Conservation (phyloP, 2,113 vertebrate species). For the Phalacrocorax brasilianus region DNA sequence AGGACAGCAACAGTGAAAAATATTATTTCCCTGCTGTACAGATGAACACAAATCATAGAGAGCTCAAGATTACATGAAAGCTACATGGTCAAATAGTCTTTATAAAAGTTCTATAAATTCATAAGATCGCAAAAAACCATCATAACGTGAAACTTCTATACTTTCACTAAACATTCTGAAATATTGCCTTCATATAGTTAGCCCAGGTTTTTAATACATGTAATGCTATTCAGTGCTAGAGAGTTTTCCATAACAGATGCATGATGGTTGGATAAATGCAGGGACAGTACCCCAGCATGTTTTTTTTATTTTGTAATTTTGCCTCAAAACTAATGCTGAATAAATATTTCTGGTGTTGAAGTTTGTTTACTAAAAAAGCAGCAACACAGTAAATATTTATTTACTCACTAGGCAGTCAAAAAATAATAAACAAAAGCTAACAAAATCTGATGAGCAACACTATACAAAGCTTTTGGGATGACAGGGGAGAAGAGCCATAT, state of each 20-base stretch:
- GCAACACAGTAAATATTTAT: neutral
- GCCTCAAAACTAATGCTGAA: neutral
- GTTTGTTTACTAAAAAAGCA: neutral
- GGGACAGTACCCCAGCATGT: neutral
- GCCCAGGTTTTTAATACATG: neutral
- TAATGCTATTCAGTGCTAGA: neutral
- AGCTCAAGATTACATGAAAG: neutral
- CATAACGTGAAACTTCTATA: neutral
- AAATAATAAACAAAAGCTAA: neutral
- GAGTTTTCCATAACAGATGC: neutral
- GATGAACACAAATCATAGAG: neutral
- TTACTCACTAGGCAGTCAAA: neutral
- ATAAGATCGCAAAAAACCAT: accelerated
- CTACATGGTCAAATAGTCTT: neutral
- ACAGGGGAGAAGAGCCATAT: neutral
- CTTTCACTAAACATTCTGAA: neutral
- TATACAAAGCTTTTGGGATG: neutral
- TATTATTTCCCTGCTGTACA: neutral
- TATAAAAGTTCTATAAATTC: neutral
- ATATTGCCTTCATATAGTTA: neutral
- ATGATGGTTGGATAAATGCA: neutral
- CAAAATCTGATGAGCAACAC: neutral
- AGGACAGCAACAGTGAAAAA: neutral
- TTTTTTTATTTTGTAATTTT: neutral
- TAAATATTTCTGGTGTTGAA: neutral